Conservation (phyloP, 2,888 invertebrate species). For the Leptodirus hochenwartii region DNA sequence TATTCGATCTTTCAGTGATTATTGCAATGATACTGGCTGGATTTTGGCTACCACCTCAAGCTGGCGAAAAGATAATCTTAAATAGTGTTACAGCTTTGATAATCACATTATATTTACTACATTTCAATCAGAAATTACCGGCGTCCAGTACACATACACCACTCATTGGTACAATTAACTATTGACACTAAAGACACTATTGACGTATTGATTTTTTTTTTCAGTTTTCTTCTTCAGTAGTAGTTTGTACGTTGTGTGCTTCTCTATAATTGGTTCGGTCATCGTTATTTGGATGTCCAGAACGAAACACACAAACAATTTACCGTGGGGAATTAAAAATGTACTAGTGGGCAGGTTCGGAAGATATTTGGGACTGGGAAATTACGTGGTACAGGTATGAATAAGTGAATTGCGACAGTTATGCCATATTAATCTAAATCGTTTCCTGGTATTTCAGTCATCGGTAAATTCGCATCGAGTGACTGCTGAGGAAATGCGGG, state of each 20-base stretch:
- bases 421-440: background rate
- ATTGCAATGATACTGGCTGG: constrained; percentile 37
- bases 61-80: constrained; percentile 43
- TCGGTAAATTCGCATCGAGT: constrained; percentile 17
- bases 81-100: constrained; percentile 39
- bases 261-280: constrained; percentile 34
- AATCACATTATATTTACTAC: constrained; percentile 41
- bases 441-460: constrained; percentile 13
- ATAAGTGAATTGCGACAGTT: background rate
- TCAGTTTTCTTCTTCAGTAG: constrained; percentile 38
- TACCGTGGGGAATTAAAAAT: constrained; percentile 33
- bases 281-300: constrained; percentile 33
- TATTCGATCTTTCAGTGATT: constrained; percentile 28
- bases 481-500: constrained; percentile 27
- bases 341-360: constrained; percentile 28
- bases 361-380: constrained; percentile 25
- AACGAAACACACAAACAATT: constrained; percentile 25
- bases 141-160: constrained; percentile 35
- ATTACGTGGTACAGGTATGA: constrained; percentile 26
- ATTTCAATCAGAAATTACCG: constrained; percentile 40
- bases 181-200: too few species aligned
- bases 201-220: constrained; percentile 15
- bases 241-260: constrained; percentile 32
- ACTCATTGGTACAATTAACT: constrained; percentile 28
- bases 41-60: constrained; percentile 47